Evolutionary conservation across 2,113 vertebrate species (phyloP).

Genomic region (Cricetomys ansorgei): DNA sequence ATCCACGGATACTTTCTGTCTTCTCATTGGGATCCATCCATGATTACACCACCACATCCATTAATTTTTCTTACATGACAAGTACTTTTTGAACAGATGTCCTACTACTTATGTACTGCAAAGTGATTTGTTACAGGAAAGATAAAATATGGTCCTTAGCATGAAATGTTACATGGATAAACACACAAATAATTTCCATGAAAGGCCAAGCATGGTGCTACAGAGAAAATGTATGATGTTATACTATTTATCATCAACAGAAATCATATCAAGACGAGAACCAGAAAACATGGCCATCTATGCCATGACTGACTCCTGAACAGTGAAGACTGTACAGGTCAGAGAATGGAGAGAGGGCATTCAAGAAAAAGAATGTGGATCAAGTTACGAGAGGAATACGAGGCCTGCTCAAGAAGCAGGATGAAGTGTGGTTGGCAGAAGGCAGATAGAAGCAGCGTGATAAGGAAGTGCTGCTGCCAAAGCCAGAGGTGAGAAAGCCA

Average conservation of each 20-base stretch:
- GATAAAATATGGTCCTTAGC: neutral
- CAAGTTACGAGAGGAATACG: neutral
- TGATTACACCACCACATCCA: neutral
- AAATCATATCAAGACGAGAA: neutral
- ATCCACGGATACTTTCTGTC: neutral
- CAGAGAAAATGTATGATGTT: neutral
- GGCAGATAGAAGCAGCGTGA: neutral
- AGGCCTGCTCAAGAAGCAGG: neutral
- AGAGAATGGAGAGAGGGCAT: neutral
- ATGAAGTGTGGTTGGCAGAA: neutral
- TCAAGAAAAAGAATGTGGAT: neutral
- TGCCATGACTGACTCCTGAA: neutral
- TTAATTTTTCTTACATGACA: neutral
- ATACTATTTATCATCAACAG: neutral
- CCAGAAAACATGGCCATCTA: neutral
- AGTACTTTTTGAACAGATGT: neutral
- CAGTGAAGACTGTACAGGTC: neutral
- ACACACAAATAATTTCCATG: neutral
- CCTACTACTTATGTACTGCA: neutral
- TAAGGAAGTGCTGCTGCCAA: neutral
- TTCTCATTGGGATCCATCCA: neutral
- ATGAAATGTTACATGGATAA: neutral
- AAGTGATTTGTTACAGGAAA: neutral
- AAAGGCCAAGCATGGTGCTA: neutral
- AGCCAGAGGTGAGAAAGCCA: neutral